Evolutionary conservation across 2,113 vertebrate species (phyloP).

Genomic region (Ctenomys sociabilis): DNA sequence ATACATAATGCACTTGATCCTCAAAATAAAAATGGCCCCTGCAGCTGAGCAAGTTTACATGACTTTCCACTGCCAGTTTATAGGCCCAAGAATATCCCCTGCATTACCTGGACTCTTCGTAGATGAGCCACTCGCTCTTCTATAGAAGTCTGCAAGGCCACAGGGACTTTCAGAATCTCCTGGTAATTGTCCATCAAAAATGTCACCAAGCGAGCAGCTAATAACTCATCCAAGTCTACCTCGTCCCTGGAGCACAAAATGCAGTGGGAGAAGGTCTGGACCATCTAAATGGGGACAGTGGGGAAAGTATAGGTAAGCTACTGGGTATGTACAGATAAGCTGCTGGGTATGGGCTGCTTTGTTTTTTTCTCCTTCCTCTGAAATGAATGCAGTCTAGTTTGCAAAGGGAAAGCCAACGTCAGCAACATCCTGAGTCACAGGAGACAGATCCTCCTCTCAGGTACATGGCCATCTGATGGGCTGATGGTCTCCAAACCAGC

Average conservation of each 20-base stretch:
- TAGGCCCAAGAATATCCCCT: neutral
- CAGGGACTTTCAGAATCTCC: conserved; percentile 88
- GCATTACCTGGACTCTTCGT: conserved; percentile 89
- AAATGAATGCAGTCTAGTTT: neutral
- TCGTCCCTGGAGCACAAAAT: conserved; percentile 92
- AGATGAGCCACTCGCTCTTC: conserved; percentile 89
- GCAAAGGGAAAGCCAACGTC: neutral
- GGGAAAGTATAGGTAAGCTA: neutral
- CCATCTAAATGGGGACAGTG: conserved; percentile 83
- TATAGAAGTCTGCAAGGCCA: conserved; percentile 86
- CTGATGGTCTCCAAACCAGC: neutral
- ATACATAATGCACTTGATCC: neutral
- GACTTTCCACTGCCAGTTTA: neutral
- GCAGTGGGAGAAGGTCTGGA: conserved; percentile 91
- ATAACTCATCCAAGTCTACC: conserved; percentile 91
- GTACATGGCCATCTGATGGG: neutral
- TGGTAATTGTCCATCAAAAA: conserved; percentile 92
- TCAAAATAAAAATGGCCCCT: neutral
- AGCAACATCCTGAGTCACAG: neutral
- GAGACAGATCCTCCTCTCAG: neutral
- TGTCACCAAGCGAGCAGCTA: conserved; percentile 90
- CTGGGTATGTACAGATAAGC: neutral
- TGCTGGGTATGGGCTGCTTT: neutral
- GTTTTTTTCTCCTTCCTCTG: neutral
- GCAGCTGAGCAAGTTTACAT: neutral